Base-by-base conservation (phyloP, 2,888 invertebrate genomes). In the Aspidapion aeneum region DNA sequence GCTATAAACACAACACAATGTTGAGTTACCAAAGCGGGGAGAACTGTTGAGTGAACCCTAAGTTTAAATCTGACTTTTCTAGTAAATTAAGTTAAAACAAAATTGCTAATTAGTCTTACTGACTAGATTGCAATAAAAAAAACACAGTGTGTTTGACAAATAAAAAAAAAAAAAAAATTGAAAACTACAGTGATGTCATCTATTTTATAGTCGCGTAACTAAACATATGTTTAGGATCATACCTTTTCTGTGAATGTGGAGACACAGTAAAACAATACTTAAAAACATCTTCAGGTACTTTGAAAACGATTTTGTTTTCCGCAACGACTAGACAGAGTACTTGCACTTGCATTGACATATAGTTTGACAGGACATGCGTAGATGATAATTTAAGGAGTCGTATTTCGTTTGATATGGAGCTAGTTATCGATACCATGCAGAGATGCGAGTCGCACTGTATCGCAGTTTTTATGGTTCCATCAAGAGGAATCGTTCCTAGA, bases 401-500 rank as follows among this genome's bases (percentile, higher is more conserved):
- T 72, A 90, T 89, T 20, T 88, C 86, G 65, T 90, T 85, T 60
- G 84, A 82, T 72, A 88, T 82, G 68, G 82, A 84, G 63, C 90
- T 90, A 67, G 82, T 83, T 63, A 93, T 80, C 1, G 86, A 87
- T 52, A 91, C 76, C 58, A 86, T 79, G 58, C 85, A 85, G 63
- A 76, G 59, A 18, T 69, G 66, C 7, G 63, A 64, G 51, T 78
- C 79, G 66, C 83, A 83, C 64, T 81, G 80, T n/a, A 86, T 79
- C 1, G 78, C 75, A 1, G 83, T 81, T 69, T 82, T 83, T 2
- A 85, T 80, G 69, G 79, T 82, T 0, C 87, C 87, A 61, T 84
- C 83, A 18, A 84, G 74, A 21, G 87, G 88, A 61, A 90, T 83
- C 0, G 86, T 81, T 18, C 67, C 67, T 67, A 17, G 57, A 63